Percentiles rank a stretch among this genome's conserved stretches.
phyloP scores from a whole-genome alignment of 1,140 invertebrate species.

The Drosophila neocordata region DNA sequence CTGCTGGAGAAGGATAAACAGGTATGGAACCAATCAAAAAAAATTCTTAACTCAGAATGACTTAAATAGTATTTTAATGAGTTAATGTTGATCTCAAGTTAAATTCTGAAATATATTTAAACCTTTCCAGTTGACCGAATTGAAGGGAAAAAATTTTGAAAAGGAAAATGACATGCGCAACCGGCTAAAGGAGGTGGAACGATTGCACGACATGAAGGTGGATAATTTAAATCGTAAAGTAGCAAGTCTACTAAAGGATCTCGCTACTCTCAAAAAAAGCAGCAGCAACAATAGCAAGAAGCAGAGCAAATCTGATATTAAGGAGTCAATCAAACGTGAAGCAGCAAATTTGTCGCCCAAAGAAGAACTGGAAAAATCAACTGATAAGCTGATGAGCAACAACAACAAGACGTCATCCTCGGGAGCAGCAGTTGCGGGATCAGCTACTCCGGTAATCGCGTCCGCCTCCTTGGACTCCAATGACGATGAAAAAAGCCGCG shows the following conservation, averaged over 20 bases:
- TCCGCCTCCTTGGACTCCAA: slow-evolving; percentile 21
- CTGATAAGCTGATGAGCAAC: slow-evolving; percentile 39
- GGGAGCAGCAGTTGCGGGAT: slow-evolving; percentile 11
- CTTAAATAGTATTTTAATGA: too few relatives aligned
- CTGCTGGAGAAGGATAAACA: slow-evolving; percentile 95
- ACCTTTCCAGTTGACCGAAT: slow-evolving; percentile 90
- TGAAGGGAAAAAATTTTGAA: slow-evolving; percentile 96
- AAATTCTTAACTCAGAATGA: too few relatives aligned
- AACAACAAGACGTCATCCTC: slow-evolving; percentile 36
- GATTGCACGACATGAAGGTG: slow-evolving; percentile 91
- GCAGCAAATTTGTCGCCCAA: slow-evolving; percentile 67
- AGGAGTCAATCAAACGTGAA: slow-evolving; percentile 83
- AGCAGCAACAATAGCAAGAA: slow-evolving; percentile 85
- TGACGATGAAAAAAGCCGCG: slow-evolving; percentile 70
- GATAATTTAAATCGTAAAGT: slow-evolving; percentile 91
- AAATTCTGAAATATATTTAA: too few relatives aligned
- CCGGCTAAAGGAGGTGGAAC: slow-evolving; percentile 92
- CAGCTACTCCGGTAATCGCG: slow-evolving; percentile 6
- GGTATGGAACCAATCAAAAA: slow-evolving; percentile 84
- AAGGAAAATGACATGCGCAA: slow-evolving; percentile 92
- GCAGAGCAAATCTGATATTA: slow-evolving; percentile 60
- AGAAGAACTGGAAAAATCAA: slow-evolving; percentile 56
- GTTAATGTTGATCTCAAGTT: too few relatives aligned
- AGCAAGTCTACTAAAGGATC: slow-evolving; percentile 90
- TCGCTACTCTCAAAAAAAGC: slow-evolving; percentile 91